phyloP scores from a whole-genome alignment of 2,888 invertebrate genomes.

The Melinaea marsaeus region DNA sequence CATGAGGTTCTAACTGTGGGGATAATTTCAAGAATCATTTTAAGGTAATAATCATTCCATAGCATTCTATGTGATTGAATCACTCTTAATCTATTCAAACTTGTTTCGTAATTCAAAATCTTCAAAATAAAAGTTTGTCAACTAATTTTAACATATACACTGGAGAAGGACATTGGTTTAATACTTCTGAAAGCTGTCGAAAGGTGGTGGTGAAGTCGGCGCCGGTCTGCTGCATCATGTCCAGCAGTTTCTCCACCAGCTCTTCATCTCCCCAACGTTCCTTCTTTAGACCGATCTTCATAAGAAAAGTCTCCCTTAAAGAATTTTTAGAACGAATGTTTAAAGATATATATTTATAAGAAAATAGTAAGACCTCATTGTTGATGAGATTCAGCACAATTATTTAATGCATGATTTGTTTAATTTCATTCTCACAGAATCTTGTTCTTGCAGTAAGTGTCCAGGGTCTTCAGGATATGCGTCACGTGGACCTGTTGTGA shows the following conservation, averaged over 20 bases:
- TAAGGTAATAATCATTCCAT: too few species aligned
- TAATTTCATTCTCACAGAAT: slow-evolving; percentile 55
- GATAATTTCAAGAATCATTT: too few species aligned
- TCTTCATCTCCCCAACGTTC: slow-evolving; percentile 70
- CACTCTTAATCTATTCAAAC: too few species aligned
- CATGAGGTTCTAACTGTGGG: slow-evolving; percentile 57
- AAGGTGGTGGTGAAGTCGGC: slow-evolving; percentile 81
- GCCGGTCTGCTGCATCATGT: slow-evolving; percentile 80
- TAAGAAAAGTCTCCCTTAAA: slow-evolving; percentile 64
- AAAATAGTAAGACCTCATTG: too few species aligned
- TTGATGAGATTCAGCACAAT: neutral
- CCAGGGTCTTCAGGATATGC: slow-evolving; percentile 66
- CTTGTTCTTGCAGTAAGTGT: slow-evolving; percentile 70
- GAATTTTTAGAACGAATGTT: neutral
- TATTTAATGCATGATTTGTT: slow-evolving; percentile 4
- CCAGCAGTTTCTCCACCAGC: slow-evolving; percentile 73
- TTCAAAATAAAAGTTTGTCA: too few species aligned
- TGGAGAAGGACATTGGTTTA: neutral
- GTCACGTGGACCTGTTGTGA: slow-evolving; percentile 68
- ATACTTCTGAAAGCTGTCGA: slow-evolving; percentile 75
- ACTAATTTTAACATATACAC: neutral
- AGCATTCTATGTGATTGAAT: too few species aligned
- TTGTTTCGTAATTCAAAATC: too few species aligned
- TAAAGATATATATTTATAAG: too few species aligned
- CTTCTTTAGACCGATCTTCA: slow-evolving; percentile 76